A percentile compares a stretch with the other conserved stretches of the same genome.
Evolutionary conservation across 2,113 vertebrate genomes (phyloP).

Genomic region (Seriola dumerili): DNA sequence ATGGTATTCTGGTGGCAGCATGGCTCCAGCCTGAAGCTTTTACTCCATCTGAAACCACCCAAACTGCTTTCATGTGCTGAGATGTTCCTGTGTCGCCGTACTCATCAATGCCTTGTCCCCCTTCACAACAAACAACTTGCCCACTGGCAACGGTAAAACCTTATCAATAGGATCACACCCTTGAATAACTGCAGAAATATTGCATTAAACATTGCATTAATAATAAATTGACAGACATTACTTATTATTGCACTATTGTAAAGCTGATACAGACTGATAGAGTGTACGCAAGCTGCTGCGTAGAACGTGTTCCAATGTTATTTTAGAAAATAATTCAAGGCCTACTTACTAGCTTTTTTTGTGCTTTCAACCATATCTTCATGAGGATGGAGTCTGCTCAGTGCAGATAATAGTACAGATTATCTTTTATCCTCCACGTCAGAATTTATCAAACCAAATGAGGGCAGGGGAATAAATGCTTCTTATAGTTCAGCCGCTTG

Average conservation of each 20-base stretch:
- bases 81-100: slow-evolving; percentile 1
- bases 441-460: neutral
- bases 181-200: slow-evolving; percentile 23
- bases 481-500: no score
- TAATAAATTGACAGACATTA: neutral
- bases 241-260: no score
- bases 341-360: neutral
- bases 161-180: neutral
- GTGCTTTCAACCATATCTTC: neutral
- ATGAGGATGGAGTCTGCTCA: neutral
- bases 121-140: slow-evolving; percentile 16
- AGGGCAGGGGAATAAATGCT: neutral
- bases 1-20: slow-evolving; percentile 55
- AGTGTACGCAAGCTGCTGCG: neutral
- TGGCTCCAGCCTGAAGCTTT: slow-evolving; percentile 46
- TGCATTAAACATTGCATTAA: neutral
- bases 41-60: slow-evolving; percentile 40
- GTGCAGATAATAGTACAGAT: no score
- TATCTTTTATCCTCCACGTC: neutral
- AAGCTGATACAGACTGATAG: neutral
- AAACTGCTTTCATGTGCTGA: slow-evolving; percentile 22
- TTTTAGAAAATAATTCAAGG: neutral
- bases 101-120: slow-evolving; percentile 20
- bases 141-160: neutral
- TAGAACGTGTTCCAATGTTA: neutral